Conservation (phyloP, 2,797 vertebrate species). For the Notolepis coatsorum region DNA sequence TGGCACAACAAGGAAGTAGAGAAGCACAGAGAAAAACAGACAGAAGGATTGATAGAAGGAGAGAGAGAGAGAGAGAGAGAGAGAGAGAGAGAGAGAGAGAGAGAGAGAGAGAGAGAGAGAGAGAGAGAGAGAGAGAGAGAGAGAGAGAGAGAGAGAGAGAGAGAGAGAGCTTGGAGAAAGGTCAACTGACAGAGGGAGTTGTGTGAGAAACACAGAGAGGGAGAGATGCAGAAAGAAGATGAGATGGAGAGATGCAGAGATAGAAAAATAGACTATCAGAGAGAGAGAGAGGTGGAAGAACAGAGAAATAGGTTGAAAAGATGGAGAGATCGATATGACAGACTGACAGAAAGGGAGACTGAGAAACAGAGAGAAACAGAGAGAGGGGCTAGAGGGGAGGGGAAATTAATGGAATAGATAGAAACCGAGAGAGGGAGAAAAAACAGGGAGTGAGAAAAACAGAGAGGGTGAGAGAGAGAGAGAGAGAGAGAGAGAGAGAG, state of each 20-base stretch:
- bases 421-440: slow-evolving; percentile 52
- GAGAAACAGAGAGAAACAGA: slow-evolving; percentile 54
- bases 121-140: slow-evolving; percentile 54
- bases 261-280: slow-evolving; percentile 55
- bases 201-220: neutral
- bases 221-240: slow-evolving; percentile 33
- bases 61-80: slow-evolving; percentile 53
- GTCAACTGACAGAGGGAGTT: no score
- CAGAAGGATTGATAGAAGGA: slow-evolving; percentile 24
- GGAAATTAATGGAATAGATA: slow-evolving; percentile 3
- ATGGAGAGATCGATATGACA: neutral
- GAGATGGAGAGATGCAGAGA: slow-evolving; percentile 46
- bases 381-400: slow-evolving; percentile 67
- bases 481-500: neutral
- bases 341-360: slow-evolving; percentile 26
- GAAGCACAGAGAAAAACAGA: slow-evolving; percentile 13
- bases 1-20: no score
- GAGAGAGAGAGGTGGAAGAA: neutral
- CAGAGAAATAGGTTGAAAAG: slow-evolving; percentile 54
- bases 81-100: slow-evolving; percentile 64
- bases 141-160: slow-evolving; percentile 66
- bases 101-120: slow-evolving; percentile 13
- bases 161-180: slow-evolving; percentile 47
- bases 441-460: slow-evolving; percentile 63
- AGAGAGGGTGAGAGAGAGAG: slow-evolving; percentile 54